Percentiles rank a stretch among this genome's conserved stretches.
phyloP scores from a whole-genome alignment of 2,113 vertebrate species.

The Bubo bubo region DNA sequence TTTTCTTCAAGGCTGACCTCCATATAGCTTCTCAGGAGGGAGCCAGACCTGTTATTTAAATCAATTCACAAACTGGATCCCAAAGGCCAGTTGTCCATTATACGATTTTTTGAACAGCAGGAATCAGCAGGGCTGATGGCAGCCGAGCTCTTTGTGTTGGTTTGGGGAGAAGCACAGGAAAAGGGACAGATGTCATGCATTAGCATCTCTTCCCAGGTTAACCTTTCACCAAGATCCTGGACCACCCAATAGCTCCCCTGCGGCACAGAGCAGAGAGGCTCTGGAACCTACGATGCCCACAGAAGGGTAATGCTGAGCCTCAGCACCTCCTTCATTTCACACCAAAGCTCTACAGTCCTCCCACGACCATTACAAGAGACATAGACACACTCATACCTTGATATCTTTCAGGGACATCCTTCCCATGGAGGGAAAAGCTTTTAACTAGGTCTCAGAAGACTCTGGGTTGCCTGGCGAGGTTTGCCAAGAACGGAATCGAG shows the following conservation, averaged over 20 bases:
- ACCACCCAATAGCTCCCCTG: neutral
- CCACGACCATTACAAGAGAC: rapidly evolving
- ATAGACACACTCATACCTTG: neutral
- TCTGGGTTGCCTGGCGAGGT: neutral
- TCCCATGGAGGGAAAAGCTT: neutral
- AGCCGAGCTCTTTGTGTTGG: neutral
- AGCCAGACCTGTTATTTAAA: slow-evolving; percentile 38
- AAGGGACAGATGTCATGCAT: rapidly evolving
- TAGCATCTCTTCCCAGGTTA: neutral
- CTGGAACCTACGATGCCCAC: neutral
- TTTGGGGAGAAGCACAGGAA: neutral
- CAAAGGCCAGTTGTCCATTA: slow-evolving; percentile 6
- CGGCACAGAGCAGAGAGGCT: rapidly evolving
- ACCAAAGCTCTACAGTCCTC: rapidly evolving
- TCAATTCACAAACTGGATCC: neutral
- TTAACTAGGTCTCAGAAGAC: neutral
- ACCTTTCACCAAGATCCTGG: neutral
- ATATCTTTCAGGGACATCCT: neutral
- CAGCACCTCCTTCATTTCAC: neutral
- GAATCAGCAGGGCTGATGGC: neutral
- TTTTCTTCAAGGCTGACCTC: slow-evolving; percentile 47
- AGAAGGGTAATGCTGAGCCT: neutral
- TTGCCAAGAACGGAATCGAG: neutral
- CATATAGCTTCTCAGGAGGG: neutral
- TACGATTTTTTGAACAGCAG: neutral